These are phyloP conservation scores for Sula dactylatra DNA, from an alignment of 2,113 vertebrate genomes.

Conservation along the genomic window DNA sequence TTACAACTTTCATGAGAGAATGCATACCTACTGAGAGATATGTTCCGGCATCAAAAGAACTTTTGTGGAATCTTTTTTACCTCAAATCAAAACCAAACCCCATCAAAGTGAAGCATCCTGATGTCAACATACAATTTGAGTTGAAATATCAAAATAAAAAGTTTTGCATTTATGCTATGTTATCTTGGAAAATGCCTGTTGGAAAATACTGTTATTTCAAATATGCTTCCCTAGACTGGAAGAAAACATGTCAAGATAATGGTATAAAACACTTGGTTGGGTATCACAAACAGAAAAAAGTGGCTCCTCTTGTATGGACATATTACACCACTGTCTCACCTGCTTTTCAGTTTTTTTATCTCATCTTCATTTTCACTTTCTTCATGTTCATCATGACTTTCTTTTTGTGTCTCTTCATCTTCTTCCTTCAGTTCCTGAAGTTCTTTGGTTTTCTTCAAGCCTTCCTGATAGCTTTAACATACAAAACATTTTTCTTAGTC, in stretches of 20 bases:
- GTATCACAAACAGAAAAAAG: neutral
- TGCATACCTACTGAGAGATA: neutral
- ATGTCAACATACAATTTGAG: neutral
- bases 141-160: neutral
- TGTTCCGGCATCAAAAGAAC: neutral
- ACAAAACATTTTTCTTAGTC: neutral
- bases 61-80: neutral
- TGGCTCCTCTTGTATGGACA: neutral
- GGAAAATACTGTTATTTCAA: neutral
- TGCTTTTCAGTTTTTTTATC: constrained; percentile 69
- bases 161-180: neutral
- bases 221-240: neutral
- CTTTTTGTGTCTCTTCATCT: constrained; percentile 72
- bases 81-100: neutral
- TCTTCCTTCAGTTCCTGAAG: constrained; percentile 77
- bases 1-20: neutral
- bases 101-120: neutral
- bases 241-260: neutral
- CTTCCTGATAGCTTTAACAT: constrained; percentile 78
- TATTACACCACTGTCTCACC: constrained; percentile 54
- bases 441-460: constrained; percentile 78
- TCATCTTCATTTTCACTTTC: constrained; percentile 70
- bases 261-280: neutral
- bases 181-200: neutral
- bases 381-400: constrained; percentile 65